These are phyloP conservation scores for Reticulitermes lucifugus DNA, from an alignment of 2,888 invertebrate species.

Conservation along the genomic window DNA sequence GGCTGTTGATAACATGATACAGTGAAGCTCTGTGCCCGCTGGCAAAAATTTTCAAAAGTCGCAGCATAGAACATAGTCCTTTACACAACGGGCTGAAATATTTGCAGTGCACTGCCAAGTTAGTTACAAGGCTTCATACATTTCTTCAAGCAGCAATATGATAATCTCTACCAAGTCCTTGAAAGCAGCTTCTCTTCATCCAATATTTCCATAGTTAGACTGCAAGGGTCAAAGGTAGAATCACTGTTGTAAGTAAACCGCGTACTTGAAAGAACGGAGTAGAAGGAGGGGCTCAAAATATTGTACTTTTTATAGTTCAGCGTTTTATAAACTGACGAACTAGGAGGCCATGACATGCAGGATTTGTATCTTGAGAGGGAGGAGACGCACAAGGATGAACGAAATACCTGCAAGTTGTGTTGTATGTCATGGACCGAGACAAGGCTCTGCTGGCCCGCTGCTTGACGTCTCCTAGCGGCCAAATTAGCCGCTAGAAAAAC, in stretches of 20 bases:
- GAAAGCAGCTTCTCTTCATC: background rate
- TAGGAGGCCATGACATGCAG: conserved; percentile 29
- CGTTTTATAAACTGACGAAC: conserved; percentile 20
- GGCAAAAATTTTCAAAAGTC: no score
- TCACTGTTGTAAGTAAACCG: background rate
- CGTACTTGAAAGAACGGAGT: background rate
- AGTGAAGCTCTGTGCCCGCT: no score
- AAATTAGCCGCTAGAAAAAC: background rate
- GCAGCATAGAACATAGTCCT: no score
- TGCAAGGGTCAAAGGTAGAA: background rate
- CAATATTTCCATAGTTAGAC: background rate
- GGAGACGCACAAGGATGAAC: background rate
- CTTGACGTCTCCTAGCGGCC: conserved; percentile 1
- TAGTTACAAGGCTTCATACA: no score
- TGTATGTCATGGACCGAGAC: background rate
- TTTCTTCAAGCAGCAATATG: no score
- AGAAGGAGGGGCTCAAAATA: background rate
- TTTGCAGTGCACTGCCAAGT: no score
- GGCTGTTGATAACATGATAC: no score
- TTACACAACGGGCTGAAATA: no score
- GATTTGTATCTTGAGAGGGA: conserved; percentile 17
- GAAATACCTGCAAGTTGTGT: conserved; percentile 1
- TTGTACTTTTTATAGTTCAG: conserved; percentile 19
- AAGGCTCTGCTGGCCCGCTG: background rate
- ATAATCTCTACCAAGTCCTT: background rate